Conservation (phyloP, 2,797 vertebrate species). For the Octomys mimax region DNA sequence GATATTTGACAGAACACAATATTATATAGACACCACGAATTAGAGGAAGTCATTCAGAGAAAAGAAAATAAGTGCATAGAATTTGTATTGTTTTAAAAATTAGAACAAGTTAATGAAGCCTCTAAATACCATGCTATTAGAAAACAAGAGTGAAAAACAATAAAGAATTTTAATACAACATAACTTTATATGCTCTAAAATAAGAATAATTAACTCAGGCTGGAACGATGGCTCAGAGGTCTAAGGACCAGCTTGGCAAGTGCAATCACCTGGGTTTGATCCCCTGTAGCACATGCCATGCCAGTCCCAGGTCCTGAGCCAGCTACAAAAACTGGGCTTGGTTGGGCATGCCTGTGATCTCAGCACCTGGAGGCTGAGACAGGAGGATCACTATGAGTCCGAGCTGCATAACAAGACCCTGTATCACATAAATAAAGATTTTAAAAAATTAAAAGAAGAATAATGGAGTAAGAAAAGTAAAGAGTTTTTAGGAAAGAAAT, state of each 20-base stretch:
- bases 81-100: neutral
- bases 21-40: neutral
- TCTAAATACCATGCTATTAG: neutral
- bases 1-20: neutral
- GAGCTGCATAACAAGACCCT: too few species aligned
- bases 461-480: neutral
- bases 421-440: too few species aligned
- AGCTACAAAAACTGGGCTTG: too few species aligned
- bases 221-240: too few species aligned
- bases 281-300: too few species aligned
- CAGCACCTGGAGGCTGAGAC: too few species aligned
- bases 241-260: too few species aligned
- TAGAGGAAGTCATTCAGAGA: neutral
- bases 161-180: neutral
- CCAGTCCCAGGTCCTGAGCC: too few species aligned
- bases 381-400: too few species aligned
- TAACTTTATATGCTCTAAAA: neutral
- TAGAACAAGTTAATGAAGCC: neutral
- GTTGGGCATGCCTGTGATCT: too few species aligned
- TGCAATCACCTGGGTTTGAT: too few species aligned
- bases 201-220: neutral
- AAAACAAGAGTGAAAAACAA: neutral
- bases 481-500: neutral
- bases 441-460: neutral
- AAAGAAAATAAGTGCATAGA: neutral